Evolutionary conservation across 2,797 vertebrate species (phyloP), one percentile per base, ranked within the genome.

Genomic region (Sphaeramia orbicularis): DNA sequence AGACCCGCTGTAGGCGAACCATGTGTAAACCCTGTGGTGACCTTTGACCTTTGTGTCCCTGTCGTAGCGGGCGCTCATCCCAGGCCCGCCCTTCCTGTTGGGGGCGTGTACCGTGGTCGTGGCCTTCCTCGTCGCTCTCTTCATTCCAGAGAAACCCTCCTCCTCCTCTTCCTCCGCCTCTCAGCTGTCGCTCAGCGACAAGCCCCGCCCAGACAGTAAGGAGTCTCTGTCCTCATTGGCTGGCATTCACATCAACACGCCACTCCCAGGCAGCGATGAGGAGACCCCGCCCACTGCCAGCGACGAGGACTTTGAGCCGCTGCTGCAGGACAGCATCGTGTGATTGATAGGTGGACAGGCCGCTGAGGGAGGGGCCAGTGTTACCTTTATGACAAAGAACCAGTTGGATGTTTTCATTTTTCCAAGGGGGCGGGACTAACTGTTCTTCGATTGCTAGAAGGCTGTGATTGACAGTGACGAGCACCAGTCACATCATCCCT

Each of bases 81-180:
- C 97, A 1, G 97, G 98, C 14, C 97, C 97, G 0, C 96, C 97
- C 2, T 99, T 99, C 91, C 90, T 99, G 44, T 89, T 97, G 72
- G 98, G 98, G 27, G 95, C 97, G 0, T 97, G 95, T 66, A 87
- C 95, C 2, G 97, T 98, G 70, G 86, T 98, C 27, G 69, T 96
- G 5, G 96, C 97, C 67, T 96, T 99, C 89, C 56, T 98, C 40
- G 97, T 99, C 0, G 96, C 98, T 16, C 94, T 99, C 74, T 97
- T 97, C 91, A 99, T 99, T 82, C 96, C 96, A 0, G 96, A 97
- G 67, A 94, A 93, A 42, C 86, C 81, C 24, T 61, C 72, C 18
- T 72, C 65, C 52, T 66, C 80, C 35, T 11, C 2, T 7, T 55
- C 86, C 35, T 69, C 75, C 0, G 42, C 81, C 35, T 74, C 83